Conservation (phyloP, 1,140 invertebrate species). For the Aleiodes sp. region DNA sequence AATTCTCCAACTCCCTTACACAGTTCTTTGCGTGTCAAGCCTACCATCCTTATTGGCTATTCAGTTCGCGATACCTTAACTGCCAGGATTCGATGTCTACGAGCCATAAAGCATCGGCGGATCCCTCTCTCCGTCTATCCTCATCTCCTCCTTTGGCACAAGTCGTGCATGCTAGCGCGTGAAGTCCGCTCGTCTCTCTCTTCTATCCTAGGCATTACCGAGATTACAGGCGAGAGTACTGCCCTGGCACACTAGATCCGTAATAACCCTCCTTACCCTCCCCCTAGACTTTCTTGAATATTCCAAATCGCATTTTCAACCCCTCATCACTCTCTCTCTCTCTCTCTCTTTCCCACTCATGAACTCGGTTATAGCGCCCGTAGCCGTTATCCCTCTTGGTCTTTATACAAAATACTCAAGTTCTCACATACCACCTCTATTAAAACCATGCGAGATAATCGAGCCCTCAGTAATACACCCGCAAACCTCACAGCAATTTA, state of each 20-base stretch:
- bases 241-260: conserved; percentile 34
- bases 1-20: conserved; percentile 12
- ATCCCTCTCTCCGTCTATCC: conserved; percentile 5
- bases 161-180: conserved; percentile 31
- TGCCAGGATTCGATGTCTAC: conserved; percentile 50
- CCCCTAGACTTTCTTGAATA: conserved; percentile 7
- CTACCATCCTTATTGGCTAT: conserved; percentile 51
- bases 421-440: conserved; percentile 39
- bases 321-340: background rate
- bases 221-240: conserved; percentile 48
- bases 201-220: conserved; percentile 49
- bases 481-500: conserved; percentile 40
- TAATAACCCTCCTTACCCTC: conserved; percentile 37
- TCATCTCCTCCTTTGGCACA: background rate
- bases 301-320: background rate
- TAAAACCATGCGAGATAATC: conserved; percentile 47
- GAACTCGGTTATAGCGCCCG: background rate
- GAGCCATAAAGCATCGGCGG: conserved; percentile 46
- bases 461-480: conserved; percentile 38
- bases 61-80: conserved; percentile 50
- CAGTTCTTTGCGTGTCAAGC: conserved; percentile 45
- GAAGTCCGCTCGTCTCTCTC: conserved; percentile 34
- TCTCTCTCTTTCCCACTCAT: too few relatives aligned
- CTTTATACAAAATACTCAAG: background rate
- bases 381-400: background rate